Evolutionary conservation across 2,888 invertebrate species (phyloP), one percentile per base, ranked within the genome.

Genomic region (Nesidiocoris tenuis): DNA sequence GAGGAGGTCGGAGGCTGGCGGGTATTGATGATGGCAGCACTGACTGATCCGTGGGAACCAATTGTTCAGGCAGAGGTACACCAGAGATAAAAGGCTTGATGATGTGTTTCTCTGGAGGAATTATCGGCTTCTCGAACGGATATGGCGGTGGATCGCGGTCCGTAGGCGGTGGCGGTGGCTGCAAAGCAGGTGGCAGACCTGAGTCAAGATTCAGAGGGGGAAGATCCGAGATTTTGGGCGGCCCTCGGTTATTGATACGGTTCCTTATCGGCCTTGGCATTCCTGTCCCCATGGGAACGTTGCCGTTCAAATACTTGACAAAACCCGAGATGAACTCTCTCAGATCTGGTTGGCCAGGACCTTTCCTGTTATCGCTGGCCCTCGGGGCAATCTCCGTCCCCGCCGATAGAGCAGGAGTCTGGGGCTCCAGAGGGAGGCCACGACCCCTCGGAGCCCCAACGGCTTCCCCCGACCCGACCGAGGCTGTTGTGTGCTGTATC

Each of bases 261-360:
- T 91, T 90, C 22, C 89, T 88, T 81, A 90, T 84, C 0, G 93
- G 93, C 16, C 92, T 85, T 1, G 86, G 0, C 88, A 87, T 80
- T 82, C 25, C 81, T n/a, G 61, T 55, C 1, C 72, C 72, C 7
- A 72, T 61, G 80, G 1, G 87, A 24, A 94, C 94, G 81, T 95
- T 94, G 0, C 95, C 95, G 79, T 95, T 94, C 0, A 95, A 84
- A 12, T 95, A 83, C 82, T 95, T 94, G 0, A 95, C 94, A 66
- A 95, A 91, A 7, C 95, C 95, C 1, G 93, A 93, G 54, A 95
- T 93, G 25, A 95, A 94, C 81, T 95, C 94, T 83, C 95, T 94
- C 76, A 95, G 94, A 82, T 94, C 94, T 56, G 90, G 89, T 82
- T 88, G 89, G 2, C 88, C 87, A 7, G 39, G 39, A 12, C 70